Evolutionary conservation across 92 coral and sea anemone species (phyloP).

Genomic region (Epizoanthus rinbou): DNA sequence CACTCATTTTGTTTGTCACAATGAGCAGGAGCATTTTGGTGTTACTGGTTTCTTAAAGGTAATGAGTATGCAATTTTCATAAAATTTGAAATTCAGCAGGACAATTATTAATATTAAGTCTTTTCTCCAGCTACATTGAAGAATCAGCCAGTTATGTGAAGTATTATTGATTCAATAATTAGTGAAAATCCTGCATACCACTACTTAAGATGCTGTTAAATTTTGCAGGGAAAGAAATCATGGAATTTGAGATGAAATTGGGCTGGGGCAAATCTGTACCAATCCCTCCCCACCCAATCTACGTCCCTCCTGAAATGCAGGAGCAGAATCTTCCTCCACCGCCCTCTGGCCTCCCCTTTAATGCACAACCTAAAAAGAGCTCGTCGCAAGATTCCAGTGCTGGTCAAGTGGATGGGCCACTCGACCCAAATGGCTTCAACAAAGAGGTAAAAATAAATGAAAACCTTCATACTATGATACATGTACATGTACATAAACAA

Average conservation of each 20-base stretch:
- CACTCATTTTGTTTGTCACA: no score
- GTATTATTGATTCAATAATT: no score
- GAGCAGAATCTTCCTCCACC: slow-evolving; percentile 97
- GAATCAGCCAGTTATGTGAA: no score
- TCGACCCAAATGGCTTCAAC: slow-evolving; percentile 87
- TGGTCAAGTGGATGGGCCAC: slow-evolving; percentile 52
- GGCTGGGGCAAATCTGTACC: slow-evolving; percentile 99
- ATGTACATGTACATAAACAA: no score
- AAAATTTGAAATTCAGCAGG: no score
- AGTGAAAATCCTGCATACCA: no score
- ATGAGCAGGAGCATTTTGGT: no score
- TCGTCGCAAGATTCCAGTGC: slow-evolving; percentile 48
- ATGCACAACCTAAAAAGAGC: slow-evolving; percentile 85
- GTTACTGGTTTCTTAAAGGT: no score
- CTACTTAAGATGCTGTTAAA: neutral
- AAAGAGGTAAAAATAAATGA: slow-evolving; percentile 75
- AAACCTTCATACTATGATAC: no score
- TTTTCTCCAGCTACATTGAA: no score
- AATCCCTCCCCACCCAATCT: slow-evolving; percentile 98
- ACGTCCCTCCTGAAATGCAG: slow-evolving; percentile 99
- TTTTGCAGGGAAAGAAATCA: slow-evolving; percentile 85
- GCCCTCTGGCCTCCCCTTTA: slow-evolving; percentile 96
- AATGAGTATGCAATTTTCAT: no score
- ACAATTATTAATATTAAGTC: no score
- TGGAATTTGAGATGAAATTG: slow-evolving; percentile 96